These are phyloP conservation scores for Coracopsis vasa DNA, from an alignment of 2,113 vertebrate species.

Conservation along the genomic window DNA sequence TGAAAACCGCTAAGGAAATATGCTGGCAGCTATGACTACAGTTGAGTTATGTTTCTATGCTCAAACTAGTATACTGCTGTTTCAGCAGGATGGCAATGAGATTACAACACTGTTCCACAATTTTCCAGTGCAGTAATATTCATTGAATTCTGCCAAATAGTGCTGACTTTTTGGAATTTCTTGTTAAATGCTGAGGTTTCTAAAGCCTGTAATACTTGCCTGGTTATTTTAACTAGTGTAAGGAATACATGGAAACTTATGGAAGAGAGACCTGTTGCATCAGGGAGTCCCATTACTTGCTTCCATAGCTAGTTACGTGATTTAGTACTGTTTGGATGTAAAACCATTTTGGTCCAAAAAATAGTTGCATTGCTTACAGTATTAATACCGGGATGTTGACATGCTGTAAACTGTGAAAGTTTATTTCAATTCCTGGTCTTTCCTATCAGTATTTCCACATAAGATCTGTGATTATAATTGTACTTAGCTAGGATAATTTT, in stretches of 20 bases:
- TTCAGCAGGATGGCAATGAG: neutral
- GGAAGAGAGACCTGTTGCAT: rapidly evolving
- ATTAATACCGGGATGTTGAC: neutral
- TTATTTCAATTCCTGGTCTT: neutral
- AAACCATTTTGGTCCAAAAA: neutral
- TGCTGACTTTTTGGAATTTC: neutral
- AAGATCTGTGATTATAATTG: neutral
- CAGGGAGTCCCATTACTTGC: neutral
- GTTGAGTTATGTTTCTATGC: neutral
- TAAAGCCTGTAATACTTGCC: neutral
- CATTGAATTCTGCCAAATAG: neutral
- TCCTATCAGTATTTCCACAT: neutral
- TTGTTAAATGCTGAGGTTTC: neutral
- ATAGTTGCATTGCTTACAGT: neutral
- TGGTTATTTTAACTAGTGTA: neutral
- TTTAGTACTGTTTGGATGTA: rapidly evolving
- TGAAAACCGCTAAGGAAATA: neutral
- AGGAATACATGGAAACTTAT: neutral
- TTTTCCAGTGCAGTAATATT: neutral
- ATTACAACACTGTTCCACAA: neutral
- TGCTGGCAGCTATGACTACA: neutral
- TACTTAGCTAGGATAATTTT: neutral
- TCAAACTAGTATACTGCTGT: neutral
- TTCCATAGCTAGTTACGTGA: neutral
- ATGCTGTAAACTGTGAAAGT: neutral